Evolutionary conservation across 2,113 vertebrate species (phyloP).

Genomic region (Takifugu flavidus): DNA sequence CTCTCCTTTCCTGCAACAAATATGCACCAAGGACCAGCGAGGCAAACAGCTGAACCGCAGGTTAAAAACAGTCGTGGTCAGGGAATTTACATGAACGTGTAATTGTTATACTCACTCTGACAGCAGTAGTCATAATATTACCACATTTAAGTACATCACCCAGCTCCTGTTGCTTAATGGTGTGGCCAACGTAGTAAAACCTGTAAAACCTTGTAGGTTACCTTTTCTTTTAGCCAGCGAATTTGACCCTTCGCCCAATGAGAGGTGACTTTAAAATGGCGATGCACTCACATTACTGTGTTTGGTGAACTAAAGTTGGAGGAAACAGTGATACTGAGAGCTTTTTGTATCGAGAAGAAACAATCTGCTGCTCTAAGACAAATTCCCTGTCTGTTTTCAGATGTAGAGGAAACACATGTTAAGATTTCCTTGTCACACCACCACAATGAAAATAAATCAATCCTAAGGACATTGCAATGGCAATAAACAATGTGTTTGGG

Average conservation of each 20-base stretch:
- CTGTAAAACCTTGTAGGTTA: background rate
- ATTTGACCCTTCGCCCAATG: background rate
- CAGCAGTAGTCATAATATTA: too few species aligned
- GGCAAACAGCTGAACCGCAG: too few species aligned
- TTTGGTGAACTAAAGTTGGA: slow-evolving; percentile 1
- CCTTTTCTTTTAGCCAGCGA: background rate
- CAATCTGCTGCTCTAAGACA: slow-evolving; percentile 3
- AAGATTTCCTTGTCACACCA: slow-evolving; percentile 26
- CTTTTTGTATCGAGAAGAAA: slow-evolving; percentile 13
- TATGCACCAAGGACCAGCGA: too few species aligned
- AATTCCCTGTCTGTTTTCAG: slow-evolving; percentile 9
- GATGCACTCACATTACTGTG: background rate
- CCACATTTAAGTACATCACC: too few species aligned
- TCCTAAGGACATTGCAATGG: slow-evolving; percentile 11
- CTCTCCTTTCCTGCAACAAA: too few species aligned
- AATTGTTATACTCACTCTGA: too few species aligned
- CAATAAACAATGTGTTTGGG: slow-evolving; percentile 22
- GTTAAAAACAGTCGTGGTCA: too few species aligned
- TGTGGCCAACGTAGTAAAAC: background rate
- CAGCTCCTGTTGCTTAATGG: slow-evolving; percentile 23
- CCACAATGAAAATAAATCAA: slow-evolving; percentile 27
- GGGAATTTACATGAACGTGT: too few species aligned
- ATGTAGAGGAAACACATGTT: slow-evolving; percentile 27
- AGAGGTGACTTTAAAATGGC: background rate
- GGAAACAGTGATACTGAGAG: background rate